Evolutionary conservation across 2,888 invertebrate species (phyloP), one percentile per base, ranked within the genome.

Genomic region (Drosophila limbata): DNA sequence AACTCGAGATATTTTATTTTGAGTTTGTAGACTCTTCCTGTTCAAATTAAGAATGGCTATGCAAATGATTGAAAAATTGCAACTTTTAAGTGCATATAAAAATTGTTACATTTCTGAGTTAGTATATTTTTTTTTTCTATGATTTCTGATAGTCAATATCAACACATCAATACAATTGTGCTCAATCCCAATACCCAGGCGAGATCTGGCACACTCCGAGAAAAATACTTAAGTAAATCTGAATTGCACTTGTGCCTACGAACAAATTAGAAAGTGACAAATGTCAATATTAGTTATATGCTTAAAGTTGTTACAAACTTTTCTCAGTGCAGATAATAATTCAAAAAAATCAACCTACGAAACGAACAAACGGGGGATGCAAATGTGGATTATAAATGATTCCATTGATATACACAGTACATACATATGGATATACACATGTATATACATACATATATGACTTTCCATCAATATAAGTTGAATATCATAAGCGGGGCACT

Each of bases 251-350:
- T 21, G n/a, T 35, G 33, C 35, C 4, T 13, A n/a, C 4, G 5
- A n/a, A 13, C 5, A 4, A 35, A 35, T 35, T 35, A 13, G 4
- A 13, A 35, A 35, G 5, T 13, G 35, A 5, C 4, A 35, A 37
- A 37, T 1, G 4, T 13, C n/a, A 11, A 11, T 37, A 31, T 9
- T 1, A 4, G 15, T 28, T 4, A 15, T 15, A 28, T 47, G 19
- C 2, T 0, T 2, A 6, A 13, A 44, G 19, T 8, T n/a, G 1
- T 13, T n/a, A n/a, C 13, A 11, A n/a, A 51, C 25, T 52, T 65
- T 70, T 21, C 44, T 0, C 42, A 48, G 67, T 71, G 59, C 31
- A 44, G 9, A 50, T 39, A 50, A 45, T 50, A 50, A 42, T 15
- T 33, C 11, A 28, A 39, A 59, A 5, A 9, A 33, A 39, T 52